These are phyloP conservation scores for Siniperca chuatsi DNA, from an alignment of 2,113 vertebrate genomes.

Conservation along the genomic window DNA sequence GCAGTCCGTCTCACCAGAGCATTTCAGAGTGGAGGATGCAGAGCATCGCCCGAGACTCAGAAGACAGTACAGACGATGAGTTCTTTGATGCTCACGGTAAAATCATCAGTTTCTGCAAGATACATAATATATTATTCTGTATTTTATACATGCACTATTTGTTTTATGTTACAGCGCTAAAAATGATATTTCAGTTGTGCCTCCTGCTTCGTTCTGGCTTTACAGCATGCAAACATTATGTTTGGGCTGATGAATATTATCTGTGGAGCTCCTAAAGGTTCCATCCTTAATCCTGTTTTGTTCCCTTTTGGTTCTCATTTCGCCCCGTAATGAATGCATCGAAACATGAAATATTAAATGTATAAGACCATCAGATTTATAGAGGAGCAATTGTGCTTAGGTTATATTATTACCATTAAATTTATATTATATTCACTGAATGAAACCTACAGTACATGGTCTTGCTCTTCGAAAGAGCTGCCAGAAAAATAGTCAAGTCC, in stretches of 20 bases:
- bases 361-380: no score
- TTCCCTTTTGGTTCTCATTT: not conserved
- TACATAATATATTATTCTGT: not conserved
- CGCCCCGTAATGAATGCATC: not conserved
- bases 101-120: not conserved
- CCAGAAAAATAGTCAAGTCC: not conserved
- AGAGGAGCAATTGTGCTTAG: not conserved
- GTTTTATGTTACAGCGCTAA: not conserved
- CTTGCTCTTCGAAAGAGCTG: not conserved
- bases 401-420: not conserved
- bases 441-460: not conserved
- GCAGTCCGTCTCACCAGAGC: conserved; percentile 93
- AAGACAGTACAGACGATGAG: conserved; percentile 96
- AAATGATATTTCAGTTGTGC: not conserved
- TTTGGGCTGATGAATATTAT: not conserved
- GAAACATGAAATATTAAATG: not conserved
- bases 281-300: not conserved
- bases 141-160: not conserved
- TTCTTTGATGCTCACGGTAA: conserved; percentile 97
- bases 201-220: not conserved
- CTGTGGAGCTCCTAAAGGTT: not conserved
- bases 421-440: not conserved
- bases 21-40: conserved; percentile 98
- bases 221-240: not conserved
- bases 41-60: conserved; percentile 95